Base-by-base conservation (phyloP, 2,888 invertebrate species). In the Encarsia formosa region DNA sequence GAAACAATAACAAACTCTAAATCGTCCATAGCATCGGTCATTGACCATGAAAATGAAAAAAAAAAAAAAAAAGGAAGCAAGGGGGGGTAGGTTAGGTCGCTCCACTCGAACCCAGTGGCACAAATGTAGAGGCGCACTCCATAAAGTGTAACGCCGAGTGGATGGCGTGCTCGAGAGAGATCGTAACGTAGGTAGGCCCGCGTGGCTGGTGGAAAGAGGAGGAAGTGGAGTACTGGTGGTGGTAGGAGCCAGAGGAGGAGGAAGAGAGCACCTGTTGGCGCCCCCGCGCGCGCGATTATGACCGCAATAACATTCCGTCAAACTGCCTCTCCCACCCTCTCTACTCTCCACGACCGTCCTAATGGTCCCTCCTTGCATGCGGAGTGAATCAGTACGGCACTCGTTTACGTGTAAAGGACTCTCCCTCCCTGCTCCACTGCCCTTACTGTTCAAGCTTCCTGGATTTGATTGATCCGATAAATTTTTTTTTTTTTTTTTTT, bases 271-370 rank as follows among this genome's bases (percentile, higher is more conserved):
- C 73, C 73, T 73, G 73, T 72, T 73, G 73, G 73, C 68, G 69
- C 66, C 64, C 66, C 64, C 68, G n/a, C 66, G 65, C 68, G 71
- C 66, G 65, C 68, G 71, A 71, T 72, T 72, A 73, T 71, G 70
- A 70, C 70, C 67, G 72, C 68, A 72, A 71, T 72, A 72, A 72
- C 72, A 71, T 72, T 72, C 68, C 71, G 72, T 73, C 72, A 71
- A 72, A 72, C 65, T 65, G 57, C 48, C 61, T 62, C 59, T 56
- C 61, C 32, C 44, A 39, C 39, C 45, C 44, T 34, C 19, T 5
- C 26, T 26, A 26, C 26, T 43, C 49, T 48, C 51, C 24, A 29
- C 52, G n/a, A n/a, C n/a, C n/a, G n/a, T n/a, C n/a, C n/a, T n/a
- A n/a, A n/a, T n/a, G n/a, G n/a, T n/a, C n/a, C n/a, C n/a, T n/a